These are phyloP conservation scores for Seriola dumerili DNA, from an alignment of 2,113 vertebrate genomes.

Conservation along the genomic window DNA sequence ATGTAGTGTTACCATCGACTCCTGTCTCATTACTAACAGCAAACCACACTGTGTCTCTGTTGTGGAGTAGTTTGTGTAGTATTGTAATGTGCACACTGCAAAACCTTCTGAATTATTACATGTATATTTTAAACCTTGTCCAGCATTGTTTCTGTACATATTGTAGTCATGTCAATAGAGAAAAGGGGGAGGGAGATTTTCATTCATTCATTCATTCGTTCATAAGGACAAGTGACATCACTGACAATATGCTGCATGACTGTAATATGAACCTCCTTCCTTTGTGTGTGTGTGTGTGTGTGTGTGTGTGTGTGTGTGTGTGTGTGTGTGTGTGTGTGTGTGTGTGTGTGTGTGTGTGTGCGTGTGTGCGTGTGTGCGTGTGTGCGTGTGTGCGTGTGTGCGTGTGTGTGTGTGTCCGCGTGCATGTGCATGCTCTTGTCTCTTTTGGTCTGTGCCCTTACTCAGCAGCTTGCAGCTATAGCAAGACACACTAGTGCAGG, in stretches of 20 bases:
- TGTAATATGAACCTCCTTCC: conserved; percentile 59
- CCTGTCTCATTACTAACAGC: too few relatives aligned
- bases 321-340: conserved; percentile 10
- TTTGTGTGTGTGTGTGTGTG: conserved; percentile 38
- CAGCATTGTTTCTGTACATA: background rate
- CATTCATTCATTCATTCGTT: conserved; percentile 27
- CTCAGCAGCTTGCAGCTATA: conserved; percentile 64
- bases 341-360: conserved; percentile 10
- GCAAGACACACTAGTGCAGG: conserved; percentile 40
- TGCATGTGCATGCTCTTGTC: conserved; percentile 16
- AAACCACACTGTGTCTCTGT: background rate
- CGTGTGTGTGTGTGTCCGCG: background rate
- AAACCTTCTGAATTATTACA: too few relatives aligned
- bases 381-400: conserved; percentile 11
- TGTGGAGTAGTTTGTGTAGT: background rate
- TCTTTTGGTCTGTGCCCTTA: conserved; percentile 55
- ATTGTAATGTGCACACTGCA: background rate
- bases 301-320: conserved; percentile 5
- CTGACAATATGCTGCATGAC: conserved; percentile 58
- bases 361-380: too few relatives aligned
- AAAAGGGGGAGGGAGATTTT: background rate
- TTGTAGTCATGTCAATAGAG: background rate
- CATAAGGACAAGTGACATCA: conserved; percentile 65
- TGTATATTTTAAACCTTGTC: background rate
- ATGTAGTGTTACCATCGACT: too few relatives aligned